A percentile compares a stretch with the other conserved stretches of the same genome.
Evolutionary conservation across 2,888 invertebrate species (phyloP).

Genomic region (Isoperla grammatica): DNA sequence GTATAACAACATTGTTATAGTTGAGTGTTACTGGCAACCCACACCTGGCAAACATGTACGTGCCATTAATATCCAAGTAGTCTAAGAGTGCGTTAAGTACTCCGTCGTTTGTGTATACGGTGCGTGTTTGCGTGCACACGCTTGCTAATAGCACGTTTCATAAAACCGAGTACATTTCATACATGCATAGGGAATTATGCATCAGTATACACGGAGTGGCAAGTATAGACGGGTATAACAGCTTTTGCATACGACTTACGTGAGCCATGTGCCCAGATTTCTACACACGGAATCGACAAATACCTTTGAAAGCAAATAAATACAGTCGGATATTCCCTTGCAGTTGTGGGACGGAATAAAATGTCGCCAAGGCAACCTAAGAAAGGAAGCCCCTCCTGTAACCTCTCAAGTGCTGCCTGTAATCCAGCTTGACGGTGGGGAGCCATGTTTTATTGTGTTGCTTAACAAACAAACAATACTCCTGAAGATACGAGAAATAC

Average conservation of each 20-base stretch:
- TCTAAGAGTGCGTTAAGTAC: no score
- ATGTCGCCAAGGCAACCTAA: slow-evolving; percentile 5
- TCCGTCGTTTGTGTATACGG: no score
- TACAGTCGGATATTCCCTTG: slow-evolving; percentile 8
- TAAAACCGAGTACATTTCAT: no score
- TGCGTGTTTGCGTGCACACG: no score
- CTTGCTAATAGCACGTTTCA: no score
- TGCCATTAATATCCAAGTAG: no score
- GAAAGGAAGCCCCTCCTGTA: slow-evolving; percentile 19
- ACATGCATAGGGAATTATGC: background rate
- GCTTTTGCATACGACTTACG: no score
- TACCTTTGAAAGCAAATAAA: slow-evolving; percentile 9
- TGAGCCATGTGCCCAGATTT: background rate
- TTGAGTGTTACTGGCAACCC: no score
- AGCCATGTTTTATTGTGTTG: slow-evolving; percentile 8
- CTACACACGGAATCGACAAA: slow-evolving; percentile 5
- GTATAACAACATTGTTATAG: no score
- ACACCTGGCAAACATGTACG: no score
- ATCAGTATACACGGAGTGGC: background rate
- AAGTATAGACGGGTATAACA: no score
- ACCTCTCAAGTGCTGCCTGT: slow-evolving; percentile 21
- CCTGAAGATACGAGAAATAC: no score
- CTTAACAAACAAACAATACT: background rate
- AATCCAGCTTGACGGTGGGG: slow-evolving; percentile 6
- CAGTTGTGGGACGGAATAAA: background rate